Conservation (phyloP, 2,797 vertebrate genomes). For the Melopsittacus undulatus region DNA sequence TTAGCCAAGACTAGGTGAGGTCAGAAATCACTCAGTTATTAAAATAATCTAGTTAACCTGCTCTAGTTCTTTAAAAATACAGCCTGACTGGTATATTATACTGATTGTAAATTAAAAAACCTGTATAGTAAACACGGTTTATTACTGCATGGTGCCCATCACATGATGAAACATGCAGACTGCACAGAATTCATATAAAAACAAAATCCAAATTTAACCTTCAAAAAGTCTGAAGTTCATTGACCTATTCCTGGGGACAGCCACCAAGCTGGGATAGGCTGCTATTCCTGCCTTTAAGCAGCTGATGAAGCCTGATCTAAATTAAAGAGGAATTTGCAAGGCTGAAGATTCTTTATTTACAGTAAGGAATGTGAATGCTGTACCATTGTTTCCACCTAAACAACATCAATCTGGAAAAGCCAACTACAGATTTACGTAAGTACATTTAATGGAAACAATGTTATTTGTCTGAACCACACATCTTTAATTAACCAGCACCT, state of each 20-base stretch:
- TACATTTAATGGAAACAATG: background rate
- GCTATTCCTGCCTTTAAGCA: background rate
- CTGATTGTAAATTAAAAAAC: background rate
- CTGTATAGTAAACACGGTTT: background rate
- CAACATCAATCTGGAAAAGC: background rate
- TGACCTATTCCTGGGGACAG: background rate
- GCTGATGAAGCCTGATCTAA: background rate
- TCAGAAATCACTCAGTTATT: background rate
- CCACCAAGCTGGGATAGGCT: background rate
- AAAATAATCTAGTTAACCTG: conserved; percentile 17
- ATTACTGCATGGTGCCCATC: background rate
- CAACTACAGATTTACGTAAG: background rate
- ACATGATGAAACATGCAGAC: background rate
- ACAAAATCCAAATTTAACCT: background rate
- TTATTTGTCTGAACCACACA: background rate
- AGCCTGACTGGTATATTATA: background rate
- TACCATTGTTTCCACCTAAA: background rate
- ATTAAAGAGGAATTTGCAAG: background rate
- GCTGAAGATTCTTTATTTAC: background rate
- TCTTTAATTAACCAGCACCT: background rate
- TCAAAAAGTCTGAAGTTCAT: background rate
- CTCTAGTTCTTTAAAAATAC: background rate
- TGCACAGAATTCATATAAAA: background rate
- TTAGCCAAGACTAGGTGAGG: background rate
- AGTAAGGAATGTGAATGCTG: background rate